phyloP scores from a whole-genome alignment of 2,113 vertebrate species.

The Brienomyrus longianalis region DNA sequence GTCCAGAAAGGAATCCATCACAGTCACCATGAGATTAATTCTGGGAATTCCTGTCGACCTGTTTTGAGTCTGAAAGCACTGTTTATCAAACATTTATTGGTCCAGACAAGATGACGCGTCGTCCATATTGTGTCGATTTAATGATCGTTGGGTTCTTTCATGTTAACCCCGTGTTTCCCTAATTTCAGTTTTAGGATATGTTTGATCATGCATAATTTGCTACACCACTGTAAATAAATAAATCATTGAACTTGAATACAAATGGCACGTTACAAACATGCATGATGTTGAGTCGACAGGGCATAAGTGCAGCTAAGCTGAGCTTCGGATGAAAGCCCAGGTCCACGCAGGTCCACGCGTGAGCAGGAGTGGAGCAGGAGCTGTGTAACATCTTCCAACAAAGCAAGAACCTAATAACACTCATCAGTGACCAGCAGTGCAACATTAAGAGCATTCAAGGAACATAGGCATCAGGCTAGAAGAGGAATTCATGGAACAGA shows the following conservation, averaged over 20 bases:
- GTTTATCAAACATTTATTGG: neutral
- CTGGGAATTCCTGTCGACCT: neutral
- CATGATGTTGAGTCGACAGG: too few relatives aligned
- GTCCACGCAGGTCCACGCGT: neutral
- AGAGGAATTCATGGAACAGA: neutral
- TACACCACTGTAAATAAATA: neutral
- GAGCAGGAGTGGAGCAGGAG: too few relatives aligned
- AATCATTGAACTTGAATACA: neutral
- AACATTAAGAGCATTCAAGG: neutral
- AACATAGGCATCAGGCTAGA: neutral
- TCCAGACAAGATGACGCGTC: neutral
- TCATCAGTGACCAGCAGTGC: neutral
- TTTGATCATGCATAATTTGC: neutral
- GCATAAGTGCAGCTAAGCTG: too few relatives aligned
- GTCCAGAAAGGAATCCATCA: neutral
- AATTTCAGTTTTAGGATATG: neutral
- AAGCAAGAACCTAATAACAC: neutral
- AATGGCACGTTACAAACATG: neutral
- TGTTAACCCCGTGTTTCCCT: neutral
- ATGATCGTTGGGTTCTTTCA: neutral
- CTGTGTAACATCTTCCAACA: neutral
- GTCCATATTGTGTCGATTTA: neutral
- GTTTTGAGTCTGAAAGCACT: neutral
- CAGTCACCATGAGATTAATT: neutral
- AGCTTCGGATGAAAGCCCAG: neutral